Conservation (phyloP, 2,797 vertebrate genomes). For the Channallabes apus region DNA sequence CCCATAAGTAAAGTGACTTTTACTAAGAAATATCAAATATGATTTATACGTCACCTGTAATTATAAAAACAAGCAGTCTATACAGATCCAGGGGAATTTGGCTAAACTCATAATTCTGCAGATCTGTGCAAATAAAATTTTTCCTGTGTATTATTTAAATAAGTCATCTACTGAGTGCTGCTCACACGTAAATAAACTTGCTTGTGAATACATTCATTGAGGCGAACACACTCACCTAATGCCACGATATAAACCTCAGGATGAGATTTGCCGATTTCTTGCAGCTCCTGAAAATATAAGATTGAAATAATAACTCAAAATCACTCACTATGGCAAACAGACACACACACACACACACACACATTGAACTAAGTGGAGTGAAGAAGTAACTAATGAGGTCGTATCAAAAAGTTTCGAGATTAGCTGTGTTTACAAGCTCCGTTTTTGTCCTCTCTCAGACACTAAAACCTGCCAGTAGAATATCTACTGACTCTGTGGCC, state of each 20-base stretch:
- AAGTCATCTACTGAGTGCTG: background rate
- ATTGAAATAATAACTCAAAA: background rate
- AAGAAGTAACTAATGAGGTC: background rate
- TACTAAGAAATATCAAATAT: no score
- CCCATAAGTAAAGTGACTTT: no score
- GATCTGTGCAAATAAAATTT: no score
- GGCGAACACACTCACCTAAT: conserved; percentile 52
- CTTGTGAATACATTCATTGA: background rate
- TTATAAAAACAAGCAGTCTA: no score
- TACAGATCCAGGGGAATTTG: no score
- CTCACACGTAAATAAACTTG: background rate
- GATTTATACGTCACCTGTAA: no score
- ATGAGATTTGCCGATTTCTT: conserved; percentile 48
- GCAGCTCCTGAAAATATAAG: conserved; percentile 51
- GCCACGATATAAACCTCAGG: conserved; percentile 53
- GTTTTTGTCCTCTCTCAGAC: no score
- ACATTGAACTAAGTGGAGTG: background rate
- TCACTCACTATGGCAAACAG: background rate
- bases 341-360: background rate
- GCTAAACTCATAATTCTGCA: no score
- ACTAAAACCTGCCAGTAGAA: no score
- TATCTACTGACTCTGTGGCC: no score
- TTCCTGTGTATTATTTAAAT: no score
- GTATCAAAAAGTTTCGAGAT: no score
- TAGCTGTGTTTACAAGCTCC: background rate